These are phyloP conservation scores for Cyrtodaria siliqua DNA, from an alignment of 2,888 invertebrate genomes.

Conservation along the genomic window DNA sequence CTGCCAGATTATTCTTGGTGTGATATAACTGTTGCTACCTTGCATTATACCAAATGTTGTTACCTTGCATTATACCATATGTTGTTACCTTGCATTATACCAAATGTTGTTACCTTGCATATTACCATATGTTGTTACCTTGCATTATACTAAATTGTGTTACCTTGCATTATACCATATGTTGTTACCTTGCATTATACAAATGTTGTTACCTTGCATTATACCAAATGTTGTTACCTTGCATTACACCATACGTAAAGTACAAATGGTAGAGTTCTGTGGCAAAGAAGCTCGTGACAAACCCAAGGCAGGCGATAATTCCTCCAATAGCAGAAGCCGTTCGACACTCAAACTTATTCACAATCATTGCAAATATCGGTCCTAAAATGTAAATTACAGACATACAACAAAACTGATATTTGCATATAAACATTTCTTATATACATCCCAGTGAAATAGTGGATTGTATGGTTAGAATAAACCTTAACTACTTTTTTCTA, in stretches of 20 bases:
- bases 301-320: slow-evolving; percentile 24
- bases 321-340: slow-evolving; percentile 27
- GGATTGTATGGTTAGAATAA: no score
- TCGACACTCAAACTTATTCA: slow-evolving; percentile 34
- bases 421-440: no score
- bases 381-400: slow-evolving; percentile 14
- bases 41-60: not conserved
- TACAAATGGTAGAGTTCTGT: slow-evolving; percentile 27
- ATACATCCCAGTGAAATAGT: no score
- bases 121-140: slow-evolving; percentile 40
- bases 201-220: no score
- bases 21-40: no score
- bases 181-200: no score
- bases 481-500: no score
- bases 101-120: slow-evolving; percentile 23
- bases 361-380: slow-evolving; percentile 44
- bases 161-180: no score
- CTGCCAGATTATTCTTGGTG: no score
- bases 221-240: slow-evolving; percentile 15
- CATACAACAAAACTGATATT: not conserved
- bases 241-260: slow-evolving; percentile 36
- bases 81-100: no score
- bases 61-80: slow-evolving; percentile 40
- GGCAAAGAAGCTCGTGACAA: slow-evolving; percentile 19
- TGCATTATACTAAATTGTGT: no score